Base-by-base conservation (phyloP, 2,888 invertebrate genomes). In the Phorcus lineatus region DNA sequence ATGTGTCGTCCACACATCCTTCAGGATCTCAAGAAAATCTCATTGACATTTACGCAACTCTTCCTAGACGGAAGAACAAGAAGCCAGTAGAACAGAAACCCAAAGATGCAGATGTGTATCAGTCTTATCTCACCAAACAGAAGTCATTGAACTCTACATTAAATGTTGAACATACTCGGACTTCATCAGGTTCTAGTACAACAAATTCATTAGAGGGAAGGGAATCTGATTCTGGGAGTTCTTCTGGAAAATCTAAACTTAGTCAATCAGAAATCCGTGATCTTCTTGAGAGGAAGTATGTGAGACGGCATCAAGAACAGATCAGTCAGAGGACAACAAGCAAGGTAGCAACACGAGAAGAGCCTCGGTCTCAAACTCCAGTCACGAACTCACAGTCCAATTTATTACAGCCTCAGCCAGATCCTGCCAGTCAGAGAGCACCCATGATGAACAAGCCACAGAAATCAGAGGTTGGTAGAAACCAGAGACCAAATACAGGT, bases 51-150 rank as follows among this genome's bases (percentile, higher is more conserved):
- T 90, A 89, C 81, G 89, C 88, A 57, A 88, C 90, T 16, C 80
- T 90, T 57, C 89, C 90, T 7, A 79, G 89, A 52, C 86, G 82
- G 83, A 84, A 74, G 55, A 85, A 80, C 83, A 86, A 82, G 79
- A 84, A 77, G 81, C 83, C 76, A 82, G 86, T 79, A 62, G 88
- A 86, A n/a, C 81, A 80, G 17, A 84, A 80, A 76, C 78, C 82
- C 77, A 84, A 80, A 83, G 88, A 88, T 11, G 81, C 84, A 4
- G 90, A 90, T 31, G 85, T 88, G 52, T 90, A 89, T 70, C 87
- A 89, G 76, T 86, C 87, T 57, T 90, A 85, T 82, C 57, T 90
- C 19, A 88, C 87, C 76, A 87, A 84, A 70, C 90, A 90, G 81
- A 87, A 85, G 74, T 80, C 78, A 28, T 55, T 85, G 47, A 83